Evolutionary conservation across 1,140 invertebrate genomes (phyloP).

Genomic region (Armadillidium nasatum): DNA sequence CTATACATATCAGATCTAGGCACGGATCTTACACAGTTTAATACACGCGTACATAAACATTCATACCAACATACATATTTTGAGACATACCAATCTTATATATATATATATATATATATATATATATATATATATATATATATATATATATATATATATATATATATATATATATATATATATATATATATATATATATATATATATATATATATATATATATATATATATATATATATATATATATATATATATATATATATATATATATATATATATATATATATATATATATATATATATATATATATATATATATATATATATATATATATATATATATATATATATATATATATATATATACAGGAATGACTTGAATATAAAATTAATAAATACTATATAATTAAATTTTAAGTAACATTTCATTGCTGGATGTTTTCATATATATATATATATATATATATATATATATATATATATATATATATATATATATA

Average conservation of each 20-base stretch:
- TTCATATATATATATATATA: neutral
- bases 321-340: too few species aligned
- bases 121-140: neutral
- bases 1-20: neutral
- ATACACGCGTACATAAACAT: neutral
- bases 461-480: neutral
- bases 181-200: neutral
- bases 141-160: neutral
- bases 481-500: neutral
- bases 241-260: too few species aligned
- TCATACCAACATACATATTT: neutral
- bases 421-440: too few species aligned
- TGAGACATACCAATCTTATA: neutral
- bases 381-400: too few species aligned
- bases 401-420: too few species aligned
- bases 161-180: constrained; percentile 8
- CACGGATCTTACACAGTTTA: neutral
- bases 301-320: too few species aligned
- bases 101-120: neutral
- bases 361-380: too few species aligned
- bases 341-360: too few species aligned
- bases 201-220: too few species aligned
- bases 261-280: too few species aligned
- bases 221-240: too few species aligned
- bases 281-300: too few species aligned